Evolutionary conservation across 30 jellyfish, hydroid and myxozoan species (phyloP), one percentile per base, ranked within the genome.

Genomic region (Aurelia sp.): DNA sequence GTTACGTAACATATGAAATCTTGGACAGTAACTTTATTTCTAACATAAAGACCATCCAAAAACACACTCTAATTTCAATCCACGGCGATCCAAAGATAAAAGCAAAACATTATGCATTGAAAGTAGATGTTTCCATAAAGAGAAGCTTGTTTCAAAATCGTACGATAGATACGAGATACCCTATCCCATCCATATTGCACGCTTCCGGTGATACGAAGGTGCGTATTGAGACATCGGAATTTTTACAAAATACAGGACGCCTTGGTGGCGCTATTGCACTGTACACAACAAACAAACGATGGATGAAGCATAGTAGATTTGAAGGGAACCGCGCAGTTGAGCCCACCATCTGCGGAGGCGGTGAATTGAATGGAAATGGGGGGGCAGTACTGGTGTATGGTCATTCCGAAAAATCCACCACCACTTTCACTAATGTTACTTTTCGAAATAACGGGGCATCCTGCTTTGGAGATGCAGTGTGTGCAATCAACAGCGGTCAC

Each of bases 281-380:
- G 27, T 3, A 59, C 31, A 21, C 69, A 18, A 59, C 12, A 7
- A 21, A 12, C 11, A 11, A 8, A 59, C 24, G 24, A 3, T n/a
- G 12, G 33, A 18, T 59, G 4, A 59, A 59, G 33, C 33, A 59
- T 59, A 5, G 69, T 21, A 59, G 16, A 21, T 59, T 59, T 59
- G 33, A 59, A 13, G 35, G 69, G 13, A 59, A 59, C 69, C 69
- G 33, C 33, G 69, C 69, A 18, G 69, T 59, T 59, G 69, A n/a
- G 33, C 24, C 6, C 24, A 59, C 33, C 35, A 59, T 59, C 5
- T 59, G 69, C 69, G 69, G 69, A 18, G 69, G 69, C 6, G 33
- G 0, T 59, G 69, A 59, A 13, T 21, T 59, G 33, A n/a, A 4
- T 59, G 69, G 69, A n/a, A 59, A 59, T 7, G 69, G 69, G 16